phyloP scores from a whole-genome alignment of 2,797 vertebrate species.

The Pristis pectinata region DNA sequence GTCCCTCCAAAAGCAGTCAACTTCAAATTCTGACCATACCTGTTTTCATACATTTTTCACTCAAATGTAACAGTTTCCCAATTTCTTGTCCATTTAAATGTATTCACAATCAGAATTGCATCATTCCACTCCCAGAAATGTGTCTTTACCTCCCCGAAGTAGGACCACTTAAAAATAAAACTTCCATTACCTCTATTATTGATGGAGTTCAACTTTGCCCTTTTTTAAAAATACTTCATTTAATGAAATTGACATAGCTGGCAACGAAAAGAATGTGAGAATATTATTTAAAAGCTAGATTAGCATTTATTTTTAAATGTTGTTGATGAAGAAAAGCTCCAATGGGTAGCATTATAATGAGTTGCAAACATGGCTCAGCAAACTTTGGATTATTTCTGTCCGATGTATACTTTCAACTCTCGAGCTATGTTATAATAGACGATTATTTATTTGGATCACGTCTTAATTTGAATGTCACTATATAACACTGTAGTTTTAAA shows the following conservation, averaged over 20 bases:
- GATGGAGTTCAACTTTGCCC: neutral
- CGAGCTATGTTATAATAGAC: neutral
- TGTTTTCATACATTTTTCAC: too few relatives aligned
- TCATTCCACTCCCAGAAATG: neutral
- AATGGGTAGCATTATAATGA: neutral
- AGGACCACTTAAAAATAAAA: neutral
- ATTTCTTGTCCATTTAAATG: too few relatives aligned
- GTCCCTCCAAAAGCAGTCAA: too few relatives aligned
- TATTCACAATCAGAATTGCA: too few relatives aligned
- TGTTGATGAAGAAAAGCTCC: neutral
- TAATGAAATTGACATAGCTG: too few relatives aligned
- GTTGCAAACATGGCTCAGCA: neutral
- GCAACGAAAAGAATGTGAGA: too few relatives aligned
- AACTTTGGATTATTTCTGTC: neutral
- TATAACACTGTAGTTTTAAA: too few relatives aligned
- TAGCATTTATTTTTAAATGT: too few relatives aligned
- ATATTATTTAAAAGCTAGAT: neutral
- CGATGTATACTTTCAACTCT: neutral
- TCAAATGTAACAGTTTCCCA: neutral
- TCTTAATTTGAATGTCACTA: neutral
- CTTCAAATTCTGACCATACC: too few relatives aligned
- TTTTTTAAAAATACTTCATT: too few relatives aligned
- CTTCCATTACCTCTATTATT: neutral
- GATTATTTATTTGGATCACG: neutral
- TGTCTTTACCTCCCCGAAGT: neutral